Percentiles rank a stretch among this genome's conserved stretches.
phyloP scores from a whole-genome alignment of 2,797 vertebrate genomes.

The Sebastes dallii region DNA sequence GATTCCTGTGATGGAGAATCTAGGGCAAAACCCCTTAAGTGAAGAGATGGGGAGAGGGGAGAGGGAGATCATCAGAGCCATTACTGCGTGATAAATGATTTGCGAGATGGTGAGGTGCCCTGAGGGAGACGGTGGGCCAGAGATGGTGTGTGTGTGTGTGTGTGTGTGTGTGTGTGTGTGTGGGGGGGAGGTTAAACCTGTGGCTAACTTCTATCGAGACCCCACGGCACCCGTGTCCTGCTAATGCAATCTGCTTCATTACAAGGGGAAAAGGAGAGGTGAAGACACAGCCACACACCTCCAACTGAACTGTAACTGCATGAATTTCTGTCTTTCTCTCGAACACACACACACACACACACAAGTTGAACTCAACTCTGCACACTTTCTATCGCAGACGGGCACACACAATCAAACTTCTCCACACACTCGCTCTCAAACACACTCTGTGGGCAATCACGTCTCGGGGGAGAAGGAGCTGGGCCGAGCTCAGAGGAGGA shows the following conservation, averaged over 20 bases:
- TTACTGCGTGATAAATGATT: conserved; percentile 80
- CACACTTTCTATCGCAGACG: conserved; percentile 19
- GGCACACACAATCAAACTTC: conserved; percentile 40
- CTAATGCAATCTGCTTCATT: conserved; percentile 69
- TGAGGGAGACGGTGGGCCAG: conserved; percentile 48
- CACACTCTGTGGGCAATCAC: conserved; percentile 60
- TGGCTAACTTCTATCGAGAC: conserved; percentile 58
- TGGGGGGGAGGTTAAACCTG: conserved; percentile 47
- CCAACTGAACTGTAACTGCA: conserved; percentile 14
- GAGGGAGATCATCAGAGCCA: conserved; percentile 75
- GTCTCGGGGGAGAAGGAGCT: conserved; percentile 55
- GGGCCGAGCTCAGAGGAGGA: conserved; percentile 54
- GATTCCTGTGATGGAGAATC: conserved; percentile 69
- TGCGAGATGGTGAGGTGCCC: conserved; percentile 69
- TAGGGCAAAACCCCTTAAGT: conserved; percentile 73
- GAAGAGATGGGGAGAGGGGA: conserved; percentile 55
- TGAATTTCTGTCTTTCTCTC: background rate
- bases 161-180: background rate
- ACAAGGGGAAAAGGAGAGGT: conserved; percentile 8
- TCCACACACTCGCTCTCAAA: conserved; percentile 11
- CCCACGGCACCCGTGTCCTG: conserved; percentile 46
- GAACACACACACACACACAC: conserved; percentile 4
- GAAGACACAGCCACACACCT: background rate
- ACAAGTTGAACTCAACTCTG: conserved; percentile 23
- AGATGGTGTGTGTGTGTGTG: background rate